Evolutionary conservation across 2,113 vertebrate genomes (phyloP).

Genomic region (Zapornia atra): DNA sequence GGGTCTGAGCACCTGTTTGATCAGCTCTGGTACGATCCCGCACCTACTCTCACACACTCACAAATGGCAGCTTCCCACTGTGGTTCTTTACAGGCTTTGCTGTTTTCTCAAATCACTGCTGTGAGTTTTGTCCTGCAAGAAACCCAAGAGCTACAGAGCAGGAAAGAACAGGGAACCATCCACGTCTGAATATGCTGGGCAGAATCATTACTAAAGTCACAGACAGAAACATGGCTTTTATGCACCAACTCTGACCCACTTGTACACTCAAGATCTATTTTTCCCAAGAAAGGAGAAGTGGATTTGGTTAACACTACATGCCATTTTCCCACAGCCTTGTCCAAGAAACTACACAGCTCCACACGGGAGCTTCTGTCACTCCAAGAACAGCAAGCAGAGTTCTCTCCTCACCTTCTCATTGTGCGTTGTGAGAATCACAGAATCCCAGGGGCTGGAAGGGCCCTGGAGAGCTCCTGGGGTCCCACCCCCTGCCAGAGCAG

Average conservation of each 20-base stretch:
- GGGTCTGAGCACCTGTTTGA: neutral
- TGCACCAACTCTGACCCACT: neutral
- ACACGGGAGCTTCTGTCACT: neutral
- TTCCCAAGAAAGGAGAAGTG: neutral
- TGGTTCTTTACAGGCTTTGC: neutral
- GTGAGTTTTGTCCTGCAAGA: neutral
- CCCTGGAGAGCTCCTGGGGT: too few species aligned
- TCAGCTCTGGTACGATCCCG: neutral
- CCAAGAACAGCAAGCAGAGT: neutral
- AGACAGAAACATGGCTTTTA: neutral
- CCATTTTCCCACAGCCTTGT: neutral
- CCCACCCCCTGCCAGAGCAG: too few species aligned
- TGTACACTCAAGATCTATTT: neutral
- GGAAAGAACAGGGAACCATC: neutral
- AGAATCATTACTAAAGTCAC: neutral
- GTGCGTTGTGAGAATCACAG: too few species aligned
- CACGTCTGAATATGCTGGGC: neutral
- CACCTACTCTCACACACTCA: neutral
- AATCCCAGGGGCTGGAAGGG: too few species aligned
- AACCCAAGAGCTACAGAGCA: neutral
- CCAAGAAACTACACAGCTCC: neutral
- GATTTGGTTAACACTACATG: neutral
- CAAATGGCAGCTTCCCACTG: neutral
- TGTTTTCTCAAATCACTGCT: neutral
- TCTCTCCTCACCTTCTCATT: neutral